These are phyloP conservation scores for Drosophila persimilis DNA, from an alignment of 1,140 invertebrate genomes.

Conservation along the genomic window DNA sequence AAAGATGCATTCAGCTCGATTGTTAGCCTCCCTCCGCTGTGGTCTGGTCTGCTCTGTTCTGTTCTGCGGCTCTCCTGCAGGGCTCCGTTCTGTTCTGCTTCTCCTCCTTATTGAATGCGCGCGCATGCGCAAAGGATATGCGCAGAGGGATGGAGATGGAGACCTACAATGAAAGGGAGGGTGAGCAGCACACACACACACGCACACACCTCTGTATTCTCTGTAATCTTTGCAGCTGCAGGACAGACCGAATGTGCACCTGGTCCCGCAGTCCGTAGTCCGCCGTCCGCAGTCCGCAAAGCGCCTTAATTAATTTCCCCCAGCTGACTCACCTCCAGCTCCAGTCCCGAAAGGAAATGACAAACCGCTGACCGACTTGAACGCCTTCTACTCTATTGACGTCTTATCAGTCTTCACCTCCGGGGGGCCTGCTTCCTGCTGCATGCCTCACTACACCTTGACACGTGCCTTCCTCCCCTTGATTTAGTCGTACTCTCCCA, in stretches of 20 bases:
- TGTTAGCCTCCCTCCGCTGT: slow-evolving; percentile 21
- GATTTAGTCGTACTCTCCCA: slow-evolving; percentile 51
- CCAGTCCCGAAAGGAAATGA: slow-evolving; percentile 52
- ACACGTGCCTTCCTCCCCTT: slow-evolving; percentile 59
- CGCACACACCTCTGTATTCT: background rate
- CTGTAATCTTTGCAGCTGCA: slow-evolving; percentile 68
- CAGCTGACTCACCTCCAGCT: slow-evolving; percentile 49
- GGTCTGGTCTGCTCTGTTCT: background rate
- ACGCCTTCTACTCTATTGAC: no score
- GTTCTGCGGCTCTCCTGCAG: slow-evolving; percentile 31
- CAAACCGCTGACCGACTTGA: slow-evolving; percentile 36
- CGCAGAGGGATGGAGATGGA: background rate
- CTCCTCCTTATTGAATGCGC: slow-evolving; percentile 56
- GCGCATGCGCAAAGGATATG: slow-evolving; percentile 76
- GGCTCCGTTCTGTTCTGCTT: slow-evolving; percentile 23
- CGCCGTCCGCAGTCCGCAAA: no score
- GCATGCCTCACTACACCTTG: slow-evolving; percentile 46
- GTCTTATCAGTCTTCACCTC: slow-evolving; percentile 11
- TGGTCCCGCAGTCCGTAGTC: slow-evolving; percentile 31
- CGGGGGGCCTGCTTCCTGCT: slow-evolving; percentile 29
- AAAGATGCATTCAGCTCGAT: slow-evolving; percentile 61
- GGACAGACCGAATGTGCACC: slow-evolving; percentile 53
- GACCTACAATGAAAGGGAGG: background rate
- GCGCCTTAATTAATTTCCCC: slow-evolving; percentile 62
- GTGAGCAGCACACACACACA: no score